A percentile compares a stretch with the other conserved stretches of the same genome.
phyloP scores from a whole-genome alignment of 2,888 invertebrate genomes.

The Pomacea canaliculata region DNA sequence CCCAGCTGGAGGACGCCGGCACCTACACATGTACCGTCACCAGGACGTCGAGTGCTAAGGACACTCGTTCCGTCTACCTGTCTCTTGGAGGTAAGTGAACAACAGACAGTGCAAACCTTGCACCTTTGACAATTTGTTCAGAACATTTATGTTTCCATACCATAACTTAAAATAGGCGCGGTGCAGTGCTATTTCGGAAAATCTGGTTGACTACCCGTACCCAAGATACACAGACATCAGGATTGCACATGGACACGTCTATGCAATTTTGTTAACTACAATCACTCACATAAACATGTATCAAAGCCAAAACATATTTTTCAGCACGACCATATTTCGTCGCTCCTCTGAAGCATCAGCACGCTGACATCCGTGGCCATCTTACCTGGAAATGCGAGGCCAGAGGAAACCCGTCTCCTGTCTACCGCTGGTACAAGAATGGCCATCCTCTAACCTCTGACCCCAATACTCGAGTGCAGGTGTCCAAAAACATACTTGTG shows the following conservation, averaged over 20 bases:
- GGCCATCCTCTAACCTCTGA: conserved; percentile 37
- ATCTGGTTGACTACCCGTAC: not conserved
- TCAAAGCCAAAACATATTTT: not conserved
- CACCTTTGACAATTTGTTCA: too few relatives aligned
- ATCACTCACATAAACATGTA: too few relatives aligned
- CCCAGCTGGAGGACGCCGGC: conserved; percentile 92
- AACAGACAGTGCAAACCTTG: not conserved
- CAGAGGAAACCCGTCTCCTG: conserved; percentile 48
- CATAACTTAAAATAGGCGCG: too few relatives aligned
- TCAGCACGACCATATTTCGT: conserved; percentile 65
- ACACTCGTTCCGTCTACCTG: conserved; percentile 31
- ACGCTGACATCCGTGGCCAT: conserved; percentile 58
- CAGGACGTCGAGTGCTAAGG: conserved; percentile 23
- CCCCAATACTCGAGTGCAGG: conserved; percentile 29
- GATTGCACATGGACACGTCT: too few relatives aligned
- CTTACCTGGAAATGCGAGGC: conserved; percentile 65
- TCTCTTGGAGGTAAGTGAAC: conserved; percentile 41
- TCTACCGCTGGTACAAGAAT: conserved; percentile 59
- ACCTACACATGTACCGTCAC: conserved; percentile 88
- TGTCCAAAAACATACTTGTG: conserved; percentile 45
- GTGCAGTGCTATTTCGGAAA: too few relatives aligned
- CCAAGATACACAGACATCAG: too few relatives aligned
- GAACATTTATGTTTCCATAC: too few relatives aligned
- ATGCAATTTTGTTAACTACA: too few relatives aligned
- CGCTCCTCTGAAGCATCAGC: conserved; percentile 60